Percentiles rank a stretch among this genome's conserved stretches.
phyloP scores from a whole-genome alignment of 2,797 vertebrate genomes.

The Merluccius polli region DNA sequence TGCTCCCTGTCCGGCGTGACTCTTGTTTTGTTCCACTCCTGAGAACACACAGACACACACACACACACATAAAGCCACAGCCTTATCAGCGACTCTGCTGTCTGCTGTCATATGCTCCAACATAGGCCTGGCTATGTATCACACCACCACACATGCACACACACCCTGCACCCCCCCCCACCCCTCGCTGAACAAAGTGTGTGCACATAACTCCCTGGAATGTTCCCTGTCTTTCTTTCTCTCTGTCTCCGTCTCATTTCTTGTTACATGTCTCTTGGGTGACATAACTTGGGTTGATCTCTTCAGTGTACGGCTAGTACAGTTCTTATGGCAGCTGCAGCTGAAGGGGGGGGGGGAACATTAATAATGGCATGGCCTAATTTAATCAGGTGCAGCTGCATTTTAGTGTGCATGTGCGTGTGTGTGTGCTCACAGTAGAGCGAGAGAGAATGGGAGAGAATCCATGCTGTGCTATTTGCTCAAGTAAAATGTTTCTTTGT shows the following conservation, averaged over 20 bases:
- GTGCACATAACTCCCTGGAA: background rate
- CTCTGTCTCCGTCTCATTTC: background rate
- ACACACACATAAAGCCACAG: background rate
- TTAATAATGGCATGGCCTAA: constrained; percentile 7
- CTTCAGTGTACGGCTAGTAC: background rate
- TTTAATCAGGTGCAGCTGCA: constrained; percentile 7
- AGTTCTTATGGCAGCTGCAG: background rate
- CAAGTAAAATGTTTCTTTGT: background rate
- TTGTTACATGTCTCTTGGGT: background rate
- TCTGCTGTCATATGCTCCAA: constrained; percentile 24
- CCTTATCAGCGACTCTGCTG: constrained; percentile 35
- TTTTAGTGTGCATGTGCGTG: background rate
- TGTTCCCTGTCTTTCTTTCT: constrained; percentile 4
- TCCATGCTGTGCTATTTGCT: background rate
- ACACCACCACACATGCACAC: constrained; percentile 12
- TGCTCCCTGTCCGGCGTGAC: constrained; percentile 15
- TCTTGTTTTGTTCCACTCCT: constrained; percentile 20
- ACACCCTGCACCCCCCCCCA: background rate
- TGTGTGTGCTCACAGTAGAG: background rate
- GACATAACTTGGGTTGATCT: background rate
- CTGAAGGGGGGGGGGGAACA: background rate
- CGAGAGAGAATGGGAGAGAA: background rate
- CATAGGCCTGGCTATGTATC: background rate
- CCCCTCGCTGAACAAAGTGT: background rate
- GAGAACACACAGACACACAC: background rate